Conservation (phyloP, 2,113 vertebrate species). For the Glaucomys volans region DNA sequence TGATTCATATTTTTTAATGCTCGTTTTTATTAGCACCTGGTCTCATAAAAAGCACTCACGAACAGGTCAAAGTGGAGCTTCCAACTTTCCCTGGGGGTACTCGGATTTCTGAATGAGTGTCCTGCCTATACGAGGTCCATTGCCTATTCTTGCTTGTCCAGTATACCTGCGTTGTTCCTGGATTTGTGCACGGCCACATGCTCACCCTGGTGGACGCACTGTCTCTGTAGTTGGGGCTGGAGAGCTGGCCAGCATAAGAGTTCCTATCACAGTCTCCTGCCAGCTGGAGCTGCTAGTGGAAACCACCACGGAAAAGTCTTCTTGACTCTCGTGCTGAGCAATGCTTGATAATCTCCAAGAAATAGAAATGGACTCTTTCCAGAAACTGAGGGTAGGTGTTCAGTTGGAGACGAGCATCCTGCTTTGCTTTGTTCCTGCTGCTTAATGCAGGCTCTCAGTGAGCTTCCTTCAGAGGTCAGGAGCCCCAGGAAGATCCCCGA, state of each 20-base stretch:
- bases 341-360: not conserved
- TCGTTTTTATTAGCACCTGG: constrained; percentile 9
- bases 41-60: not conserved
- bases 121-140: not conserved
- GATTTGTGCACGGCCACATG: not conserved
- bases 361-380: not conserved
- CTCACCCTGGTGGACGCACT: not conserved
- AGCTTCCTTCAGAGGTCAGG: not conserved
- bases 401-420: not conserved
- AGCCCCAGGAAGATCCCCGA: not conserved
- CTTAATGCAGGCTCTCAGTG: not conserved
- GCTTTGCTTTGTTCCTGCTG: not conserved
- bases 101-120: not conserved
- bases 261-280: not conserved
- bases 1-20: not conserved
- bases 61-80: not conserved
- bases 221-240: not conserved
- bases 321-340: not conserved
- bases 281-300: not conserved
- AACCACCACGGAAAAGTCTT: not conserved
- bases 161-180: not conserved
- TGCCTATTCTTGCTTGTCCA: not conserved
- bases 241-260: not conserved
- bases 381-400: not conserved
- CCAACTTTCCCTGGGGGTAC: not conserved